phyloP scores from a whole-genome alignment of 2,888 invertebrate species.

The Drosophila fulvimacula region DNA sequence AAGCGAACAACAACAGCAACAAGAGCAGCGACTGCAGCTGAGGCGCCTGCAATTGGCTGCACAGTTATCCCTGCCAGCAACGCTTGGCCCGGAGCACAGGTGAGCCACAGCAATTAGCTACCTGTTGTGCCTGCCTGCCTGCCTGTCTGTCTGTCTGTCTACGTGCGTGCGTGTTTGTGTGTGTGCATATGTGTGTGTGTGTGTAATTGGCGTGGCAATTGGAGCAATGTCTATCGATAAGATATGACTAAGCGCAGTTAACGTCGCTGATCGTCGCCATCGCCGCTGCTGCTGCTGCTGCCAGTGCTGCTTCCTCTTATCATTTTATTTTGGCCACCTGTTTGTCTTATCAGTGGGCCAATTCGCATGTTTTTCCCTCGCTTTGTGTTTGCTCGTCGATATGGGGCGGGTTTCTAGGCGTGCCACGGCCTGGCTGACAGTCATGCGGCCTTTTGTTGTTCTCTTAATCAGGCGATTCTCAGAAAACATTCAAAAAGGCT shows the following conservation, averaged over 20 bases:
- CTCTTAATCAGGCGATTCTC: slow-evolving; percentile 1
- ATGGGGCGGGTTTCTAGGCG: slow-evolving; percentile 4
- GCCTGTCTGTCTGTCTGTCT: background rate
- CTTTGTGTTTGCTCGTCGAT: slow-evolving; percentile 24
- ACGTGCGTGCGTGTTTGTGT: background rate
- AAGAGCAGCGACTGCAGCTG: slow-evolving; percentile 25
- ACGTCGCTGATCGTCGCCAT: slow-evolving; percentile 19
- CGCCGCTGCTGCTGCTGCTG: background rate
- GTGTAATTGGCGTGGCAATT: slow-evolving; percentile 38
- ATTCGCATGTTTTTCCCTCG: slow-evolving; percentile 23
- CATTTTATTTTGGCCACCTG: slow-evolving; percentile 41
- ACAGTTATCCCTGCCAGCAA: slow-evolving; percentile 54
- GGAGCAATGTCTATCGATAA: slow-evolving; percentile 31
- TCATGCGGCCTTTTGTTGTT: slow-evolving; percentile 8
- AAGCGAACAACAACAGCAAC: slow-evolving; percentile 21
- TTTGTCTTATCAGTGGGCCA: slow-evolving; percentile 44
- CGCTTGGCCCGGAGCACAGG: slow-evolving; percentile 40
- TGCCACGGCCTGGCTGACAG: background rate
- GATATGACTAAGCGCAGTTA: slow-evolving; percentile 39
- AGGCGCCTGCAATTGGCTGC: slow-evolving; percentile 46
- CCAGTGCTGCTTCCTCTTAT: slow-evolving; percentile 6
- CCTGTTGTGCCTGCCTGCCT: slow-evolving; percentile 14
- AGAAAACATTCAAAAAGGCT: slow-evolving; percentile 7
- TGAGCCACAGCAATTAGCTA: slow-evolving; percentile 27
- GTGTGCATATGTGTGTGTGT: background rate